Percentiles rank a stretch among this genome's conserved stretches.
These are phyloP conservation scores for Takifugu flavidus DNA, from an alignment of 2,113 vertebrate species.

Conservation along the genomic window DNA sequence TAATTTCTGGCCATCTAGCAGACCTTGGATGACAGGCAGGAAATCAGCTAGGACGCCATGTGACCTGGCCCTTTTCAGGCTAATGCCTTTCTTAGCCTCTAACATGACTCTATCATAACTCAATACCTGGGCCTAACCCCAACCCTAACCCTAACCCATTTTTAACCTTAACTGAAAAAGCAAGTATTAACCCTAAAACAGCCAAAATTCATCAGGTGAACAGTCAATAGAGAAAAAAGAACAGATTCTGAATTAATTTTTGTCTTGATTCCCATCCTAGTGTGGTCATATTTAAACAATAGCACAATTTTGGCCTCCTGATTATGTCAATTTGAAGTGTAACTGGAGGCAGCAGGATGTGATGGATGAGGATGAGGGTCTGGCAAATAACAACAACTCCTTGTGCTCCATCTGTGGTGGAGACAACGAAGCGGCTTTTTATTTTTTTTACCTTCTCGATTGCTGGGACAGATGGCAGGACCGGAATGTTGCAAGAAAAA, in stretches of 20 bases:
- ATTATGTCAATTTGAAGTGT: conserved; percentile 11
- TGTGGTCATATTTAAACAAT: conserved; percentile 1
- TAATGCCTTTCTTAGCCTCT: no score
- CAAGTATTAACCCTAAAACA: no score
- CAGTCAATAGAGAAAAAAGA: not conserved
- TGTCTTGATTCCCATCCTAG: not conserved
- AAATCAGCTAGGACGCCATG: no score
- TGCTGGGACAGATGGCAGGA: conserved; percentile 20
- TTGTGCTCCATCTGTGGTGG: not conserved
- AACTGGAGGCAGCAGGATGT: conserved; percentile 7
- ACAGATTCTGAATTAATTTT: not conserved
- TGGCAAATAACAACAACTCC: conserved; percentile 19
- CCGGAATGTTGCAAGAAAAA: not conserved
- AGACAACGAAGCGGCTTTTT: conserved; percentile 7
- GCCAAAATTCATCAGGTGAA: no score
- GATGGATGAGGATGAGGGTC: conserved; percentile 9
- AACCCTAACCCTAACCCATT: no score
- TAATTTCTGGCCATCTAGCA: no score
- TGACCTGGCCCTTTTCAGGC: no score
- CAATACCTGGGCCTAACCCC: no score
- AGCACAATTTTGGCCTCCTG: not conserved
- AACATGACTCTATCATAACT: no score
- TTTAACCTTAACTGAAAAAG: no score
- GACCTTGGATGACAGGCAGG: no score
- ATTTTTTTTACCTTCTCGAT: conserved; percentile 4